Evolutionary conservation across 2,797 vertebrate species (phyloP).

Genomic region (Oophaga sylvatica): DNA sequence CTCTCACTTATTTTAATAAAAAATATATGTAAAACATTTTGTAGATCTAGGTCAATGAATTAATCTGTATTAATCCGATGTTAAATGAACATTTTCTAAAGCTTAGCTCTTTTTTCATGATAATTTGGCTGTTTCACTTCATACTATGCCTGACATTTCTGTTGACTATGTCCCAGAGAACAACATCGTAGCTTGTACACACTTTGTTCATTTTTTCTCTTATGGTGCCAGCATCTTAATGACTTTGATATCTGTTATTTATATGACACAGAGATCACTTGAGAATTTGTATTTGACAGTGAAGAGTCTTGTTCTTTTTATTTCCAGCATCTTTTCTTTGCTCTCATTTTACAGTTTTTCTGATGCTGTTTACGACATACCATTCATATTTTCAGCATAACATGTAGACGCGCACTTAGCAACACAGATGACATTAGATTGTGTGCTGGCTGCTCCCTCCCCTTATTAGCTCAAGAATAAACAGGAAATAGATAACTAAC

Average conservation of each 20-base stretch:
- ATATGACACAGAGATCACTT: background rate
- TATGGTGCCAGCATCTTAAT: background rate
- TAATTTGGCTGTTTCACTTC: background rate
- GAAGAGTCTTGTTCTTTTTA: background rate
- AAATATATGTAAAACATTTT: background rate
- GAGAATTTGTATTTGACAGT: background rate
- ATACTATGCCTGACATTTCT: slow-evolving; percentile 28
- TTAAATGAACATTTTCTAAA: background rate
- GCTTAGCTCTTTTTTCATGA: background rate
- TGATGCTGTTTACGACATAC: slow-evolving; percentile 75
- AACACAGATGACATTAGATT: slow-evolving; percentile 65
- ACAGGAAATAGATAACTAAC: slow-evolving; percentile 72
- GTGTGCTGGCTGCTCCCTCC: slow-evolving; percentile 65
- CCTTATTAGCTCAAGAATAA: slow-evolving; percentile 71
- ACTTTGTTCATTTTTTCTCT: slow-evolving; percentile 8
- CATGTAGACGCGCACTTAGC: slow-evolving; percentile 38
- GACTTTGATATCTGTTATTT: background rate
- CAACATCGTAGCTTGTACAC: background rate
- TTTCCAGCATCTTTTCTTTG: slow-evolving; percentile 2
- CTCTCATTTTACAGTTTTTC: slow-evolving; percentile 65
- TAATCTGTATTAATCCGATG: background rate
- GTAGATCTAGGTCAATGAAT: background rate
- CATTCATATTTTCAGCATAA: slow-evolving; percentile 68
- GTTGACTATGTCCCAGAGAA: slow-evolving; percentile 9
- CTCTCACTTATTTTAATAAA: background rate